Base-by-base conservation (phyloP, 2,113 vertebrate species). In the Paralichthys olivaceus region DNA sequence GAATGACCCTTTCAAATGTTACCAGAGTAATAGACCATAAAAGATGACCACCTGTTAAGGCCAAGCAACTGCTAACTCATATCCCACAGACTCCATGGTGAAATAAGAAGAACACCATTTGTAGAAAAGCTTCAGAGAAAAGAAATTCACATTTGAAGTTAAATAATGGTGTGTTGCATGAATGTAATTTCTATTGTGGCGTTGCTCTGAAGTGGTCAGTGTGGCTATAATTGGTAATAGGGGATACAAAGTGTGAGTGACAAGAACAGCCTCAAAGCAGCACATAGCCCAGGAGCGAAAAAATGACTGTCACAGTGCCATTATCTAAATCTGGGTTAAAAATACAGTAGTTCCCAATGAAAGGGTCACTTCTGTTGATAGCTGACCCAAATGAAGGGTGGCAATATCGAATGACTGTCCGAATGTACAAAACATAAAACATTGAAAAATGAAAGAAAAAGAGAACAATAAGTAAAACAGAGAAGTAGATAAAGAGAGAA, bases 21-120 rank as follows among this genome's bases (percentile, higher is more conserved):
- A 93, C 88, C 91, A 94, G 91, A 93, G 92, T 91, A 90, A 90
- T 80, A 91, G 87, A 90, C 93, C 84, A 65, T 87, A 89, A 90
- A 91, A 90, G 91, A 93, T 70, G 72, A 81, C 83, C 96, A 99
- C 96, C 97, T 99, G 97, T 97, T 96, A 86, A 86, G 88, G 73
- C 86, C 84, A 90, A 96, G 95, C 96, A 98, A 97, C 97, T 97
- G 96, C 93, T 84, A 79, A 84, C 85, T 90, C 90, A 92, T 91
- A 92, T 92, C 87, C 90, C 80, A 89, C 72, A 60, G 40, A 25
- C 61, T 55, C 49, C 61, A 17, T 29, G 53, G 34, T 72, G 70
- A 84, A 80, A 89, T 67, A 71, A 53, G 73, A 69, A 84, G 59
- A 73, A 59, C 23, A 64, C 22, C 25, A 34, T 66, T 57, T 17